Conservation (phyloP, 1,140 invertebrate genomes). For the Asobara japonica region DNA sequence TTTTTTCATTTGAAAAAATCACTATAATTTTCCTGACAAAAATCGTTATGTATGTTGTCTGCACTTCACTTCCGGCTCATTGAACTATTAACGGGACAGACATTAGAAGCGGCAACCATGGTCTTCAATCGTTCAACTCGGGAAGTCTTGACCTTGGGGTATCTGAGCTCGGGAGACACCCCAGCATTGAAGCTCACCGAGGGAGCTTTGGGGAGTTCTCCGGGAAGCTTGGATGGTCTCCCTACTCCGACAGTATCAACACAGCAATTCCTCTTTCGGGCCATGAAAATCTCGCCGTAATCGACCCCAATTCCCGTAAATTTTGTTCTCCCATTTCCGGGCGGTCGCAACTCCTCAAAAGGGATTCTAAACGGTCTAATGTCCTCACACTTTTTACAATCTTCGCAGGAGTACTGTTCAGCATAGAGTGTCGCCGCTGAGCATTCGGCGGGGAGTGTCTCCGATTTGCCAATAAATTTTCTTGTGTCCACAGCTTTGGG, state of each 20-base stretch:
- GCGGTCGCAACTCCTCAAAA: not conserved
- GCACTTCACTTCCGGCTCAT: not conserved
- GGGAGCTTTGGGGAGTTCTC: not conserved
- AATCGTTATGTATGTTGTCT: not conserved
- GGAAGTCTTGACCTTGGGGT: not conserved
- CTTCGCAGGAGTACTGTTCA: not conserved
- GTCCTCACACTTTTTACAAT: not conserved
- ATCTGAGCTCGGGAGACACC: not conserved
- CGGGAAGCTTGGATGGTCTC: not conserved
- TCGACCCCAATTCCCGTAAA: not conserved
- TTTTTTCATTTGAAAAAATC: too few species aligned
- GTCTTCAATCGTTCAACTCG: not conserved
- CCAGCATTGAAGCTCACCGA: not conserved
- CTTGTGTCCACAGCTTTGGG: not conserved
- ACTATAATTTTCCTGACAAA: too few species aligned
- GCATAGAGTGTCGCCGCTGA: not conserved
- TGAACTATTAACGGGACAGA: not conserved
- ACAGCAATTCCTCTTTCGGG: not conserved
- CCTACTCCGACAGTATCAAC: not conserved
- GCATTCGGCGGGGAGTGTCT: not conserved
- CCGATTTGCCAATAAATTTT: not conserved
- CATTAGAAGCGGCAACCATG: not conserved
- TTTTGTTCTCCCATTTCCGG: not conserved
- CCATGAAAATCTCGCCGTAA: not conserved
- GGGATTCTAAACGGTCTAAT: not conserved